A percentile compares a stretch with the other conserved stretches of the same genome.
These are phyloP conservation scores for Neotoma lepida DNA, from an alignment of 2,113 vertebrate species.

Conservation along the genomic window DNA sequence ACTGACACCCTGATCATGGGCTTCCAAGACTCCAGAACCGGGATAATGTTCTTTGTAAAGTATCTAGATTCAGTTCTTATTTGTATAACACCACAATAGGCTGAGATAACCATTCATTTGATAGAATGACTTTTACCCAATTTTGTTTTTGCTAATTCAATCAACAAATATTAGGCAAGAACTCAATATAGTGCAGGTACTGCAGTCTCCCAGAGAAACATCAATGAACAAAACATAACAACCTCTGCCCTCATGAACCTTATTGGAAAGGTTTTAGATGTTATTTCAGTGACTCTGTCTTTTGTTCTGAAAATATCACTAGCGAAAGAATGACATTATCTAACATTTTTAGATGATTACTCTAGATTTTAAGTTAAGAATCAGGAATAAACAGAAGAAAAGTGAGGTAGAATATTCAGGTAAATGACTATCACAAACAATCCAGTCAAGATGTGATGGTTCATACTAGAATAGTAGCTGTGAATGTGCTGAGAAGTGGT, in stretches of 20 bases:
- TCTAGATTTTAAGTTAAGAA: neutral
- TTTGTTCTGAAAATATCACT: conserved; percentile 43
- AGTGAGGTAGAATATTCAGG: neutral
- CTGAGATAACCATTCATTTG: neutral
- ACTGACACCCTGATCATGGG: neutral
- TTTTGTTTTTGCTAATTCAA: neutral
- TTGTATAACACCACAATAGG: neutral
- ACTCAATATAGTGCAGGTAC: neutral
- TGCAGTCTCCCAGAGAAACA: neutral
- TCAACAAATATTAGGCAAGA: neutral
- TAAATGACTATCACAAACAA: neutral
- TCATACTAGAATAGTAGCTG: neutral
- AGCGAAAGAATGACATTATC: neutral
- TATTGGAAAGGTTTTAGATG: neutral
- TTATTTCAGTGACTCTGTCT: neutral
- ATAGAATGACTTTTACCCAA: neutral
- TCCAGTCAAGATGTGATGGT: neutral
- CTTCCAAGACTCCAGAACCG: neutral
- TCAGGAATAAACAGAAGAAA: neutral
- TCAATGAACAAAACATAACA: conserved; percentile 29
- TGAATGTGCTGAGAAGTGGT: neutral
- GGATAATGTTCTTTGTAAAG: neutral
- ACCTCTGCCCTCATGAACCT: neutral
- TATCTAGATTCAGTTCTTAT: neutral
- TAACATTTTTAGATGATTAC: conserved; percentile 21